Conservation (phyloP, 1,140 invertebrate species). For the Caenorhabditis elegans region WBcel235 BX284606.5:2455001-2455500, state of each 20-base stretch:
- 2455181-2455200: slow-evolving; percentile 19
- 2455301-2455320: too few relatives aligned
- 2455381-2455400: background rate
- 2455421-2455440: background rate
- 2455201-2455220: slow-evolving; percentile 19
- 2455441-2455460: background rate
- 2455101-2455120: background rate
- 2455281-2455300: background rate
- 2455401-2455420: background rate
- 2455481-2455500: too few relatives aligned
- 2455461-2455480: too few relatives aligned
- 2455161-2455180: slow-evolving; percentile 25
- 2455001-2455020: background rate
- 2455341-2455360: background rate
- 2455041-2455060: slow-evolving; percentile 15
- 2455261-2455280: background rate
- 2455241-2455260: too few relatives aligned
- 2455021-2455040: slow-evolving; percentile 27
- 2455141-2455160: slow-evolving; percentile 7
- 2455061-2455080: slow-evolving; percentile 28
- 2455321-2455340: too few relatives aligned
- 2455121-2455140: background rate
- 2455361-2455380: background rate
- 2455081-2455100: slow-evolving; percentile 31
- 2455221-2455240: background rate